Conservation (phyloP, 2,888 invertebrate species). For the Mythimna pallens region DNA sequence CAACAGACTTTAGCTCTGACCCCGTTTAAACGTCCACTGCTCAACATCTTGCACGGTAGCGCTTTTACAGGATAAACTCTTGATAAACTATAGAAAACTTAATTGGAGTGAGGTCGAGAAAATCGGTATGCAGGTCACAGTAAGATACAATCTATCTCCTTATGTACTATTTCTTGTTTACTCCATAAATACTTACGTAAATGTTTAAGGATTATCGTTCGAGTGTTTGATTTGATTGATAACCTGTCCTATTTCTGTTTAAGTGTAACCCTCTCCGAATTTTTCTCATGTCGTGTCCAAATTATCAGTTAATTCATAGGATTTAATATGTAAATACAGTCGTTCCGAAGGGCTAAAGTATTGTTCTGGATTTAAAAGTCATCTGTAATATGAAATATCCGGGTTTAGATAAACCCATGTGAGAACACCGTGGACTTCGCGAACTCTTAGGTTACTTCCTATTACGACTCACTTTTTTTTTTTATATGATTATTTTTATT, state of each 20-base stretch:
- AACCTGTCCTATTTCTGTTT: background rate
- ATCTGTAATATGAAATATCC: background rate
- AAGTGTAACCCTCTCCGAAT: background rate
- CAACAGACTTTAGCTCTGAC: constrained; percentile 48
- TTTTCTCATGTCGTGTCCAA: background rate
- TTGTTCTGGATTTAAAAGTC: background rate
- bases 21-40: constrained; percentile 22
- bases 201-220: background rate
- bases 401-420: background rate
- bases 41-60: background rate
- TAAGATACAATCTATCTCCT: constrained; percentile 4
- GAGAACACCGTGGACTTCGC: too few species aligned
- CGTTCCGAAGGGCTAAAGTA: background rate
- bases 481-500: too few species aligned
- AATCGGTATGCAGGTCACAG: constrained; percentile 9
- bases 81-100: constrained; percentile 36
- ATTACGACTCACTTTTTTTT: too few species aligned
- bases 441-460: too few species aligned
- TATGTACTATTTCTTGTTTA: background rate
- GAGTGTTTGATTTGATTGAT: background rate
- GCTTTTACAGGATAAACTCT: constrained; percentile 53
- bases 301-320: too few species aligned
- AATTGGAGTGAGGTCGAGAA: constrained; percentile 36
- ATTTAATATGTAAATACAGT: background rate
- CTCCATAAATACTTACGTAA: background rate